Evolutionary conservation across 1,140 invertebrate genomes (phyloP), one percentile per base, ranked within the genome.

Genomic region (Harlomillsia oculata): DNA sequence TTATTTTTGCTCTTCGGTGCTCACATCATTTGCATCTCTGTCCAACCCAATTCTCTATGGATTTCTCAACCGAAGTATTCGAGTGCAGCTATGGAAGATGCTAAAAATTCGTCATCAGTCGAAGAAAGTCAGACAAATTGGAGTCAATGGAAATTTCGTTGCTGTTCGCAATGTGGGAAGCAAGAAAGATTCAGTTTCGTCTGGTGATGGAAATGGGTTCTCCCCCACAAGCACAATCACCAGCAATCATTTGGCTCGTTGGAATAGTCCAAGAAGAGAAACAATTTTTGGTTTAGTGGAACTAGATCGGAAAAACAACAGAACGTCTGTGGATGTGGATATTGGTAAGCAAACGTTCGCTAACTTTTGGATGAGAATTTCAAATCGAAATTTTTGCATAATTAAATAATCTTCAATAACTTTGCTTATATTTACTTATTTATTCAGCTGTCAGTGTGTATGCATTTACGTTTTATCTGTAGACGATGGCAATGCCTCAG

Each of bases 1-100:
- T 41, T 52, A 58, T 41, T 50, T 57, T 30, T 53, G 53, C 28
- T 48, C 30, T 37, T 39, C 23, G 30, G 37, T 51, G n/a, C 29
- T 53, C 3, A 25, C 57, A 23, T 37, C 49, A 11, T 32, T 56
- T n/a, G 39, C 62, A 3, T 51, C 54, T 5, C 25, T 64, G 1
- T 34, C 55, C 1, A 64, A 60, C 48, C 62, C 62, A 29, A 49
- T 64, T 29, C 54, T 64, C 29, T 64, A 64, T 30, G 62, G 62
- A 26, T 60, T 64, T 44, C 58, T 64, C 1, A 64, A 64, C 26
- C 36, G 62, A 41, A 60, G 39, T 20, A 64, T 64, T 21, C 43
- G 62, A 16, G 14, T 54, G 3, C 50, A 60, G 25, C 46, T 64
- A 20, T 60, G 55, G 54, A 60, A 57, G 32, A 45, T 56, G 3